Evolutionary conservation across 2,888 invertebrate species (phyloP), one percentile per base, ranked within the genome.

Genomic region (Andrena camellia): DNA sequence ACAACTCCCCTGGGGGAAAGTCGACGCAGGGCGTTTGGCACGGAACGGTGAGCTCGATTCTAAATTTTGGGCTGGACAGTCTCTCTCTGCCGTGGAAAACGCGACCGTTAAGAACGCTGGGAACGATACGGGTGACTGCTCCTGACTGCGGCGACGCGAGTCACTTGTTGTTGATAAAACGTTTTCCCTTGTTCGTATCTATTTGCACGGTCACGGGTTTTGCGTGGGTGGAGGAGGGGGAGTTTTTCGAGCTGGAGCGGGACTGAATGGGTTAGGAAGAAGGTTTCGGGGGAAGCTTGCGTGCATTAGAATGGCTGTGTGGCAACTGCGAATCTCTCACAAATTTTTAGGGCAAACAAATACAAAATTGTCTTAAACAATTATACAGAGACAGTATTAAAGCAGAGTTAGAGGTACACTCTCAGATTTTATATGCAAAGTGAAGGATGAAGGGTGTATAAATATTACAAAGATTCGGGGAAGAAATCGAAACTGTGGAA

Each of bases 21-120:
- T 72, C 71, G 60, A 72, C 67, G 23, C 71, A 64, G 48, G 60
- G 42, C 42, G 31, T 62, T 63, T 57, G 63, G 54, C 67, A 35
- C 54, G 52, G 62, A 67, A 62, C 59, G 31, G 48, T 48, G 74
- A 42, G 20, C 76, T 70, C 31, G 75, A 84, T 77, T 72, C 66
- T 42, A 76, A 70, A 73, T 83, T 54, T 67, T 10, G 20, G 48
- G 29, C 23, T n/a, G 29, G 23, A 42, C 26, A 17, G 60, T n/a
- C 42, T 10, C 48, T 60, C 59, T 50, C 59, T 59, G 26, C 20
- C 35, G 50, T 29, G 69, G 20, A 31, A 42, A n/a, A 57, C 20
- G 57, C 20, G 68, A 29, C 23, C 48, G 7, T 66, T 48, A 26
- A 66, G 29, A 48, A 35, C 66, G 48, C 26, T 17, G 23, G 66